phyloP scores from a whole-genome alignment of 2,888 invertebrate genomes.

The Zaprionus obscuricornis region DNA sequence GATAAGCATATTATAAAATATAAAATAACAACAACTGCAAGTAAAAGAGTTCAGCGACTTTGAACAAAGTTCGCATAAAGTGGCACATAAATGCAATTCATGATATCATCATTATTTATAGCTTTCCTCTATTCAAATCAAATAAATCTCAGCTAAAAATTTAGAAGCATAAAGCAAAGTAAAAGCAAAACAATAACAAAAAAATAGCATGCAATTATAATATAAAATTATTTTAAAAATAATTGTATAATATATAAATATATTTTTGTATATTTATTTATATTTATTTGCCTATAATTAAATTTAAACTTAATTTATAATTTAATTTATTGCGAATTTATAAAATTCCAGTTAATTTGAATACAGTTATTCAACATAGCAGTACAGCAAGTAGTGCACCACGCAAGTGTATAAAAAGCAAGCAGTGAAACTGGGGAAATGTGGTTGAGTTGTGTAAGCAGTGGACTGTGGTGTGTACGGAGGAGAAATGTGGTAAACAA shows the following conservation, averaged over 20 bases:
- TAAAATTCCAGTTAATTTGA: background rate
- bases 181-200: too few species aligned
- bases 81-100: constrained; percentile 5
- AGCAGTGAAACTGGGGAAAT: background rate
- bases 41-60: constrained; percentile 23
- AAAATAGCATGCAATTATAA: too few species aligned
- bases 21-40: constrained; percentile 3
- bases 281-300: too few species aligned
- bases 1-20: constrained; percentile 18
- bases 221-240: too few species aligned
- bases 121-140: too few species aligned
- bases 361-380: background rate
- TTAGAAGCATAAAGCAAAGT: too few species aligned
- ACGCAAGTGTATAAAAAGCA: background rate
- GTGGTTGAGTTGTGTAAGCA: background rate
- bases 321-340: background rate
- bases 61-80: background rate
- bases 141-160: too few species aligned
- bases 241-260: too few species aligned
- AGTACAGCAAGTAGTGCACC: background rate
- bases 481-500: background rate
- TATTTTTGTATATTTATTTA: too few species aligned
- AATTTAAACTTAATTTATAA: background rate
- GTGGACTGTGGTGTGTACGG: too few species aligned
- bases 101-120: constrained; percentile 28